phyloP scores from a whole-genome alignment of 2,888 invertebrate genomes.

The Rhagonycha fulva region DNA sequence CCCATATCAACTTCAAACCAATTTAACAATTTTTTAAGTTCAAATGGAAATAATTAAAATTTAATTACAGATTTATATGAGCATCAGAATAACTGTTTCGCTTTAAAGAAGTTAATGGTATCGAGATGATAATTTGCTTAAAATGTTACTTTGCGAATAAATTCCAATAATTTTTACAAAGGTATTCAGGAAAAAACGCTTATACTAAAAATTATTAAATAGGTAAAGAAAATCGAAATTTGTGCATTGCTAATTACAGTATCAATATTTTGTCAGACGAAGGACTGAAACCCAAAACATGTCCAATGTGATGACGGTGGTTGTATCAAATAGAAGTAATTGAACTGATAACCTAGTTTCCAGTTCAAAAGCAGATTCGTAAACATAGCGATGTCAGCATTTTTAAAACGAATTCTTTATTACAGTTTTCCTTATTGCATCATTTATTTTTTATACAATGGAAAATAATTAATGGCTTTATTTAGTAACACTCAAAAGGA shows the following conservation, averaged over 20 bases:
- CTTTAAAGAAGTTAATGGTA: no score
- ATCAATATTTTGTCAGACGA: conserved; percentile 8
- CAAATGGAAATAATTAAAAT: no score
- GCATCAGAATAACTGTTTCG: no score
- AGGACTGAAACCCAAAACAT: conserved; percentile 14
- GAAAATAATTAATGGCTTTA: not conserved
- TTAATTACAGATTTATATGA: no score
- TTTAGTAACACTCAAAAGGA: not conserved
- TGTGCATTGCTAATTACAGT: not conserved
- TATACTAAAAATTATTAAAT: no score
- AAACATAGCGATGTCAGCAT: not conserved
- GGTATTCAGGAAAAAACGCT: no score
- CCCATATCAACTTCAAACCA: no score
- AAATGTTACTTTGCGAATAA: no score
- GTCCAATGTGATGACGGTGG: conserved; percentile 29
- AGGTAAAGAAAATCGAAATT: no score
- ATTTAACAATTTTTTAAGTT: no score
- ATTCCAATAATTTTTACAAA: no score
- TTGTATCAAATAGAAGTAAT: conserved; percentile 20
- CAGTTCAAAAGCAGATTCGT: conserved; percentile 10
- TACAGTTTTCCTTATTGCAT: not conserved
- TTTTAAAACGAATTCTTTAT: not conserved
- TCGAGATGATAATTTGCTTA: no score
- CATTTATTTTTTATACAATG: not conserved
- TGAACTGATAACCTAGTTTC: conserved; percentile 33